Conservation (phyloP, 2,888 invertebrate species). For the Cephus rjabovi region DNA sequence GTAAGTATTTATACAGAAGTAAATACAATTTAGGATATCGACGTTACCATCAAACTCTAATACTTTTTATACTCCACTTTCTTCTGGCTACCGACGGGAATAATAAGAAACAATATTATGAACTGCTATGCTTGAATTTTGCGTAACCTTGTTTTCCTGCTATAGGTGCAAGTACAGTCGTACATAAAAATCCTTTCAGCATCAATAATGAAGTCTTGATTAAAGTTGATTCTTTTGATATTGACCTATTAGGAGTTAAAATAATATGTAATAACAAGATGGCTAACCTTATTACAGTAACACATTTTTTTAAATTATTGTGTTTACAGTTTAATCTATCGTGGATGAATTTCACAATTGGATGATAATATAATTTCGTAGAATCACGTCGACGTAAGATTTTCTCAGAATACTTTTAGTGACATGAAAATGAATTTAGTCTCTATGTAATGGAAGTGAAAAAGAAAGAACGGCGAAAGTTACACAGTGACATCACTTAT, state of each 20-base stretch:
- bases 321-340: background rate
- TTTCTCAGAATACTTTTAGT: background rate
- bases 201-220: background rate
- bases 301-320: background rate
- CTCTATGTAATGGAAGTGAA: background rate
- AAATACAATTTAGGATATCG: background rate
- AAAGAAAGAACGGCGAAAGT: background rate
- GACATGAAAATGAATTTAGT: background rate
- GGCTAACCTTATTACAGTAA: background rate
- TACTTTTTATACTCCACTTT: background rate
- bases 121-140: background rate
- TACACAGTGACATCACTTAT: background rate
- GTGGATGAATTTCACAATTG: background rate
- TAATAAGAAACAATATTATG: background rate
- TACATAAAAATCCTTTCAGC: background rate
- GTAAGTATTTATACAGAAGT: background rate
- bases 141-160: background rate
- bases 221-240: background rate
- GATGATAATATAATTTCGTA: background rate
- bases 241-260: background rate
- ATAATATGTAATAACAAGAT: background rate
- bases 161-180: background rate
- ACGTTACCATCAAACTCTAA: background rate
- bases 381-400: background rate
- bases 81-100: background rate